Evolutionary conservation across 2,888 invertebrate species (phyloP), one percentile per base, ranked within the genome.

Genomic region (Eupithecia vulgata): DNA sequence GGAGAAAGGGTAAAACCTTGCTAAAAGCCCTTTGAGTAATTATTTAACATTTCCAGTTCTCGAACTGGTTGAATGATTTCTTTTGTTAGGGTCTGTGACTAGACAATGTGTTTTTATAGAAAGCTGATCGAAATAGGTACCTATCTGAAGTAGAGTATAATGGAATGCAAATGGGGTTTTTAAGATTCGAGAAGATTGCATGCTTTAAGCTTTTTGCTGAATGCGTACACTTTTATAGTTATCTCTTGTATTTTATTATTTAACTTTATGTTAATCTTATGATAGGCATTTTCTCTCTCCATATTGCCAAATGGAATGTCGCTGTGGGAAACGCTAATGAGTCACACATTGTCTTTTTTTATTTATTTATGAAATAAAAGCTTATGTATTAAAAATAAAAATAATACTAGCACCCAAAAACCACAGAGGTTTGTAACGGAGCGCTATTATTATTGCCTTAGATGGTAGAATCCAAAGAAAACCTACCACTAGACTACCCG

Each of bases 21-120:
- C 91, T 75, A 75, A 72, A 86, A 90, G 90, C 91, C 91, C 93
- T 92, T 87, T 79, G 81, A 87, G 88, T 92, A 91, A 94, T 94
- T 93, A 92, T 90, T 91, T 90, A 89, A 90, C 90, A 91, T 92
- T 89, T 89, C 88, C 88, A 87, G 84, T 82, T 86, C 79, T 80
- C 74, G 81, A 81, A 78, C 76, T 81, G 85, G 83, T 84, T 82
- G 80, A 85, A 80, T 81, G 82, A 79, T 81, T 86, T 84, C 85
- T 85, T 83, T 84, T 84, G 82, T 83, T 79, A 35, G 61, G 17
- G 71, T 68, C 74, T 68, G 67, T 52, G 62, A 65, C 71, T 74
- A 72, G 72, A 76, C 68, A 73, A 75, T 75, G 65, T 62, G 77
- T 77, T 81, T 75, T 76, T 79, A 77, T 71, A 78, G 77, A 72